Evolutionary conservation across 1,140 invertebrate species (phyloP), one percentile per base, ranked within the genome.

Genomic region (Tribolium castaneum): DNA sequence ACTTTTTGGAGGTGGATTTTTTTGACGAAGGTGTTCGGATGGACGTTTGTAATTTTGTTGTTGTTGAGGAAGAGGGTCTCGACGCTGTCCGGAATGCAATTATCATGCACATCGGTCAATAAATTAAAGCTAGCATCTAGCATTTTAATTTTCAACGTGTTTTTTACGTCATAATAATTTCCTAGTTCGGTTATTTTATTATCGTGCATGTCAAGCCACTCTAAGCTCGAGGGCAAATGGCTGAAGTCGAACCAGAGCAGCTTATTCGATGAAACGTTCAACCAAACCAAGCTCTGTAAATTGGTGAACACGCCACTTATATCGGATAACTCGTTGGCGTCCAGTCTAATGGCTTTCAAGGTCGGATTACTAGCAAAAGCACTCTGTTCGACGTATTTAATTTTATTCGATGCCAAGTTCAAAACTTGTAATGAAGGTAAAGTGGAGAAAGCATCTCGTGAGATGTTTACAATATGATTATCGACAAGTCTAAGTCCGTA

Each of bases 21-120:
- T 77, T 91, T 90, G 9, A 91, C 88, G 86, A 96, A 96, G 1
- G 94, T 93, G 76, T 92, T 92, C 0, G 93, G 88, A 76, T 92
- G 90, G 5, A 96, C 92, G 70, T 88, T 89, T 34, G 89, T 86
- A 80, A 95, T 93, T 62, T 90, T 89, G 86, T 96, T 95, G 86
- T 95, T 91, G 84, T 95, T 94, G 56, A 95, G 87, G 82, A 92
- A 91, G 75, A 95, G 86, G 50, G 92, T 93, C 85, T 94, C 92
- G 0, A 95, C 90, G 50, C 91, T 92, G 82, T 92, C 90, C 0
- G 94, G 94, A 81, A 95, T 89, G 0, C 91, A 92, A 35, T 90
- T 89, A 5, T 92, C 91, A 12, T 89, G 90, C 22, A 96, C 87
- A 83, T 92, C 89, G 71, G 88, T 90, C 81, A 96, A 90, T 45